Conservation (phyloP, 2,888 invertebrate species). For the Sesia bembeciformis region DNA sequence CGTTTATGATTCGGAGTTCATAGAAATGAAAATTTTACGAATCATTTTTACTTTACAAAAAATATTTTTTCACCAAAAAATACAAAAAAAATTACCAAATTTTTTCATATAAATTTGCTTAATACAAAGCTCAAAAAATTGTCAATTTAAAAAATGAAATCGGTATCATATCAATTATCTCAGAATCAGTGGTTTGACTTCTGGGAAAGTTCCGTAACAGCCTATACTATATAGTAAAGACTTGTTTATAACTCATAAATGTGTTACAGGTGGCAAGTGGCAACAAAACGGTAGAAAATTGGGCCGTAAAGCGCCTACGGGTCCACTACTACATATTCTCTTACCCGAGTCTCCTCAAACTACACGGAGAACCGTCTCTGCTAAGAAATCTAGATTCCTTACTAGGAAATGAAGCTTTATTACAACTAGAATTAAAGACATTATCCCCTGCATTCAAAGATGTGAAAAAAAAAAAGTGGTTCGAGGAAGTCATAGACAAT, state of each 20-base stretch:
- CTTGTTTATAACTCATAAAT: neutral
- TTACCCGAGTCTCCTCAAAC: slow-evolving; percentile 85
- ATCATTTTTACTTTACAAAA: too few relatives aligned
- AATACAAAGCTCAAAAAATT: too few relatives aligned
- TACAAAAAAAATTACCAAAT: too few relatives aligned
- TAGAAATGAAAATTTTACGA: too few relatives aligned
- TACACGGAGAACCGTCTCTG: slow-evolving; percentile 84
- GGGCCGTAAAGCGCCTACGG: slow-evolving; percentile 82
- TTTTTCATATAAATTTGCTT: too few relatives aligned
- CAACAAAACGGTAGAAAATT: slow-evolving; percentile 83
- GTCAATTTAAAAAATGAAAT: too few relatives aligned
- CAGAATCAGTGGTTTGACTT: too few relatives aligned
- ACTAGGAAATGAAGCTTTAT: slow-evolving; percentile 86
- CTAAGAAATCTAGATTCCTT: slow-evolving; percentile 81
- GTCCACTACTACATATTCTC: slow-evolving; percentile 87
- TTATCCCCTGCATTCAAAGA: slow-evolving; percentile 86
- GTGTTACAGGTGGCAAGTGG: slow-evolving; percentile 79
- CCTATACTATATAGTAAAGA: too few relatives aligned
- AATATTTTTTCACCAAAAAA: too few relatives aligned
- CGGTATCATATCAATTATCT: too few relatives aligned
- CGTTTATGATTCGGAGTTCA: too few relatives aligned
- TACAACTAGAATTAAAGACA: slow-evolving; percentile 87
- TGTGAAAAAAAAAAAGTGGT: slow-evolving; percentile 84
- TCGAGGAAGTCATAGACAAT: slow-evolving; percentile 91
- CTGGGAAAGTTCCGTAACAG: too few relatives aligned